Conservation (phyloP, 2,888 invertebrate species). For the Xiphydria camelus region DNA sequence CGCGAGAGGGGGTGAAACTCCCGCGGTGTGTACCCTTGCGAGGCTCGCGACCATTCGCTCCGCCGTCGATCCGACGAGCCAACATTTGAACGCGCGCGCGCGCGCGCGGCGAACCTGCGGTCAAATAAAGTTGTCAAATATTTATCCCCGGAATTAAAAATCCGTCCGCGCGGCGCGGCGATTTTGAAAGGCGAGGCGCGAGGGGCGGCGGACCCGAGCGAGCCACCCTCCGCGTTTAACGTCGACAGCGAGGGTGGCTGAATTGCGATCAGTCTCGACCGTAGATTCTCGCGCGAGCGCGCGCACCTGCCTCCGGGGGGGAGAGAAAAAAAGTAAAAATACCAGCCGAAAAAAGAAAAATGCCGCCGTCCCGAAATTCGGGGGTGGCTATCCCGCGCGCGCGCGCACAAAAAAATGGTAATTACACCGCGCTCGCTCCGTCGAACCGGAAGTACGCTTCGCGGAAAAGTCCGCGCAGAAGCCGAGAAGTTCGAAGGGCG, state of each 20-base stretch:
- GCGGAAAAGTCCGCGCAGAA: too few species aligned
- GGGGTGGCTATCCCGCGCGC: background rate
- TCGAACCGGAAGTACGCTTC: background rate
- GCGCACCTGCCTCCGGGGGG: slow-evolving; percentile 34
- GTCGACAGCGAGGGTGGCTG: slow-evolving; percentile 22
- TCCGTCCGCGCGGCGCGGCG: slow-evolving; percentile 27
- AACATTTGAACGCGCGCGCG: slow-evolving; percentile 6
- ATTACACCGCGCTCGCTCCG: background rate
- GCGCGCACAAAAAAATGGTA: background rate
- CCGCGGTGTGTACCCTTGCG: background rate
- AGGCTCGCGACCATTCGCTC: slow-evolving; percentile 12
- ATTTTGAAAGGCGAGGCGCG: slow-evolving; percentile 5
- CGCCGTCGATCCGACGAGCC: background rate
- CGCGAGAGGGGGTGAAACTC: background rate
- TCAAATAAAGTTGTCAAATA: slow-evolving; percentile 15
- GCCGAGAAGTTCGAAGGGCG: too few species aligned
- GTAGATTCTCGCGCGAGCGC: slow-evolving; percentile 34
- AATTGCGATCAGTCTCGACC: slow-evolving; percentile 43
- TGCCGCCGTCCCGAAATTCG: background rate
- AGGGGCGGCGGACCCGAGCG: slow-evolving; percentile 27
- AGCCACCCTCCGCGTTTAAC: slow-evolving; percentile 18
- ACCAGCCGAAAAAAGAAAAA: background rate
- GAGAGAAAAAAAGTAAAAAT: background rate
- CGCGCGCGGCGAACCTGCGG: background rate
- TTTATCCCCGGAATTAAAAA: slow-evolving; percentile 37